These are phyloP conservation scores for Prosopocoilus inquinatus DNA, from an alignment of 2,888 invertebrate species.

Conservation along the genomic window DNA sequence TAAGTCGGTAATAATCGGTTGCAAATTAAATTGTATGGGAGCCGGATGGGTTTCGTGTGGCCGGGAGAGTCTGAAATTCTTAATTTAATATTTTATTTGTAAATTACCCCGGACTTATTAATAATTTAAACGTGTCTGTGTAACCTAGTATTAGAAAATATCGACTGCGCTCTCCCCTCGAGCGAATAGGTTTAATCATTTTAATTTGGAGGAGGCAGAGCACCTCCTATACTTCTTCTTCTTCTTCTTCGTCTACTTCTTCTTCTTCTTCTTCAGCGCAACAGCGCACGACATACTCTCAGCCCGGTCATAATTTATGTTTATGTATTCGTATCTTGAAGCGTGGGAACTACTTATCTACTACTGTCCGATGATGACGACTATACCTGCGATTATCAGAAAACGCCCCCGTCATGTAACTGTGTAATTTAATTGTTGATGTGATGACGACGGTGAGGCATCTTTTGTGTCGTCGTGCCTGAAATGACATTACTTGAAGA, in stretches of 20 bases:
- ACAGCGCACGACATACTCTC: slow-evolving; percentile 31
- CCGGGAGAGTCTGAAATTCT: neutral
- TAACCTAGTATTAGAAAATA: neutral
- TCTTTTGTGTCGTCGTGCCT: slow-evolving; percentile 8
- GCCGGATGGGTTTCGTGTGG: neutral
- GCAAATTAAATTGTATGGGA: slow-evolving; percentile 12
- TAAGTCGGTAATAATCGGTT: slow-evolving; percentile 17
- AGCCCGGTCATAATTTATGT: slow-evolving; percentile 39
- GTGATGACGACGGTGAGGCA: slow-evolving; percentile 9
- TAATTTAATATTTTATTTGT: neutral
- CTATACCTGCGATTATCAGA: slow-evolving; percentile 31
- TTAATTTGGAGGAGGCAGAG: slow-evolving; percentile 28
- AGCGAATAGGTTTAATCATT: slow-evolving; percentile 24
- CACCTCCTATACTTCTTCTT: slow-evolving; percentile 13
- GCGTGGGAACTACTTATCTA: slow-evolving; percentile 37
- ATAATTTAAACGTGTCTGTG: neutral
- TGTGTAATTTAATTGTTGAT: slow-evolving; percentile 19
- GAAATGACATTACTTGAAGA: neutral
- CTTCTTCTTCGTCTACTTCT: no score
- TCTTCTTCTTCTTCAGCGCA: no score
- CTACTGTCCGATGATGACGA: slow-evolving; percentile 33
- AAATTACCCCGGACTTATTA: neutral
- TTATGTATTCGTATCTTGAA: slow-evolving; percentile 38
- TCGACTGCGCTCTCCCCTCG: slow-evolving; percentile 4
- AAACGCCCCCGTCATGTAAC: slow-evolving; percentile 20